These are phyloP conservation scores for Hippopotamyrus pictus DNA, from an alignment of 2,797 vertebrate species.

Conservation along the genomic window DNA sequence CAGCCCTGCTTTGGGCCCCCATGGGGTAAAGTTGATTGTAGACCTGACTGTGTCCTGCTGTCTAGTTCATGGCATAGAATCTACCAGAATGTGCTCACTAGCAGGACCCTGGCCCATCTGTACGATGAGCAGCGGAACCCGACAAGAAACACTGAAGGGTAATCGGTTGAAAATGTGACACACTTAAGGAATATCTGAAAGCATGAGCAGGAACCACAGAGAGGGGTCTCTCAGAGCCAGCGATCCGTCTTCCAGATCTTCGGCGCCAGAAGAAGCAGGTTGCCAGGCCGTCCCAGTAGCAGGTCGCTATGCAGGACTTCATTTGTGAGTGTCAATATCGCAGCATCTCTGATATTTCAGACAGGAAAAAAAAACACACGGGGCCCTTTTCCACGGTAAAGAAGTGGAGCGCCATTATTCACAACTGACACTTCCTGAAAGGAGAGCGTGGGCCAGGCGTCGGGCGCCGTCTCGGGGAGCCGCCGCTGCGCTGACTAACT, in stretches of 20 bases:
- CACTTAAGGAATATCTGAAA: not conserved
- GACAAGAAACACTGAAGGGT: not conserved
- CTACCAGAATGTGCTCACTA: not conserved
- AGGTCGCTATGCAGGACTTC: not conserved
- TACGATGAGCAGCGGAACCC: not conserved
- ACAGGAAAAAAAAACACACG: not conserved
- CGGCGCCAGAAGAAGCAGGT: not conserved
- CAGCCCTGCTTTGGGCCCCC: not conserved
- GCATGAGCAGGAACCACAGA: not conserved
- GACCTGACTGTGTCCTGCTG: not conserved
- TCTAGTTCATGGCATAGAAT: not conserved
- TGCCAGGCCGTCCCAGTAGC: not conserved
- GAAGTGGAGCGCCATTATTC: slow-evolving; percentile 24
- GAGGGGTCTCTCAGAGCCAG: not conserved
- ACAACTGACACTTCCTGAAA: not conserved
- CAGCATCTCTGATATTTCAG: not conserved
- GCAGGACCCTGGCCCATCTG: not conserved
- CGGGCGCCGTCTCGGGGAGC: slow-evolving; percentile 38
- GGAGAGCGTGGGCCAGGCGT: slow-evolving; percentile 8
- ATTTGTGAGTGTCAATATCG: not conserved
- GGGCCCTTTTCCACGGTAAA: slow-evolving; percentile 26
- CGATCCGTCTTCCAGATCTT: not conserved
- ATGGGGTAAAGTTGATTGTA: not conserved
- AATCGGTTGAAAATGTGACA: not conserved
- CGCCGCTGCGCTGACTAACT: slow-evolving; percentile 3